A percentile compares a stretch with the other conserved stretches of the same genome.
phyloP scores from a whole-genome alignment of 1,140 invertebrate species.

The Leptinotarsa texana region DNA sequence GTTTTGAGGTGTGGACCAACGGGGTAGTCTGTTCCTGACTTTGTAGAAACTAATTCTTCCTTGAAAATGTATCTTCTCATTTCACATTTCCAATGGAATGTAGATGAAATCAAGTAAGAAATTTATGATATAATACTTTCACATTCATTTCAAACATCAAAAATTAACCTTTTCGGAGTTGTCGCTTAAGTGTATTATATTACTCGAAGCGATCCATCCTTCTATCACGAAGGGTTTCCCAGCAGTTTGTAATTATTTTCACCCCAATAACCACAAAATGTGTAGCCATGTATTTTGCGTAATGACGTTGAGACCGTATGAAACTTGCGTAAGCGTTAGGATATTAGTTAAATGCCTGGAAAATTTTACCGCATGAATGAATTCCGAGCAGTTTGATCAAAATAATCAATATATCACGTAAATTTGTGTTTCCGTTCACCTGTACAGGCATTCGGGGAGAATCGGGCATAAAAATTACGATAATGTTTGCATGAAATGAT shows the following conservation, averaged over 20 bases:
- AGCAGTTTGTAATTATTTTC: conserved; percentile 15
- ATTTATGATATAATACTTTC: no score
- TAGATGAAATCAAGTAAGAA: no score
- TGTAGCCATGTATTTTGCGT: conserved; percentile 13
- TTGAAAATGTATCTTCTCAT: no score
- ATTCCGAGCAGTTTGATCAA: conserved; percentile 4
- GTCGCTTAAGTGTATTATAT: neutral
- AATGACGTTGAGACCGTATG: conserved; percentile 16
- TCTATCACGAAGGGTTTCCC: neutral
- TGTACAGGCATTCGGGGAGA: neutral
- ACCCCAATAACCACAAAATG: conserved; percentile 13
- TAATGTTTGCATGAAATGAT: neutral
- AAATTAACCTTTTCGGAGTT: no score
- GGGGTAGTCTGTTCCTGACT: no score
- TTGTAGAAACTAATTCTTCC: no score
- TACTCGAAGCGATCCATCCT: neutral
- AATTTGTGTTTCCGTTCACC: neutral
- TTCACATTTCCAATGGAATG: no score
- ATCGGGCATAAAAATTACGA: conserved; percentile 10
- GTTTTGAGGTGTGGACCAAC: no score
- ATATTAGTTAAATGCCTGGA: conserved; percentile 13
- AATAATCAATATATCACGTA: conserved; percentile 13
- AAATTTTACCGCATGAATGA: conserved; percentile 6
- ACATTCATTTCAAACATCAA: no score
- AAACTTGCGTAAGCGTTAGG: conserved; percentile 12